Percentiles rank a stretch among this genome's conserved stretches.
Conservation (phyloP, 1,140 invertebrate species). For the Phthorimaea operculella region DNA sequence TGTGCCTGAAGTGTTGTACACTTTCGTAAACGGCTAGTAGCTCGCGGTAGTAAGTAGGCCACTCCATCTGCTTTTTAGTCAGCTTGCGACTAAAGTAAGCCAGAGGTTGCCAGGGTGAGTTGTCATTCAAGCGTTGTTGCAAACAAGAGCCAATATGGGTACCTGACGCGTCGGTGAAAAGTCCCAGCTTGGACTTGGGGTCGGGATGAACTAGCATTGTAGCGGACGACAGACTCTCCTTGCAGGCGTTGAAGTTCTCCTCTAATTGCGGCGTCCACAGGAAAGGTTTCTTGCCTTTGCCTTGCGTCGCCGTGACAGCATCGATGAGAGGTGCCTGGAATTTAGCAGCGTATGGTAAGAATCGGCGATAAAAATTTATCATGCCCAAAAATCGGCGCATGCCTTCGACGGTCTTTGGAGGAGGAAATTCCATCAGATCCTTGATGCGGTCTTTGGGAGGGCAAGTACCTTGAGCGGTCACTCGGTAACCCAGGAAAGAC, state of each 20-base stretch:
- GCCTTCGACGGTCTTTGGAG: constrained; percentile 4
- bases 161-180: constrained; percentile 46
- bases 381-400: constrained; percentile 7
- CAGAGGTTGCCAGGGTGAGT: constrained; percentile 25
- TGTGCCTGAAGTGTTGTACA: constrained; percentile 52
- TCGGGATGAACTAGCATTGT: constrained; percentile 25
- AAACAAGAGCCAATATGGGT: constrained; percentile 41
- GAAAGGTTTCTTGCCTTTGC: constrained; percentile 5
- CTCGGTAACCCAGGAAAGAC: constrained; percentile 4
- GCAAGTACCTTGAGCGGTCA: neutral
- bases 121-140: constrained; percentile 26
- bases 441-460: constrained; percentile 6
- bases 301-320: neutral
- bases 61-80: constrained; percentile 27
- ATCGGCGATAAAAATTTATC: constrained; percentile 11
- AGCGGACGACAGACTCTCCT: constrained; percentile 30
- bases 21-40: constrained; percentile 57
- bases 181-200: constrained; percentile 11
- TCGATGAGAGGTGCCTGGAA: constrained; percentile 9
- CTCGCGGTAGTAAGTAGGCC: constrained; percentile 37
- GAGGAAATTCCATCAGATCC: constrained; percentile 1
- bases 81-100: constrained; percentile 50
- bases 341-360: constrained; percentile 6
- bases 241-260: constrained; percentile 40
- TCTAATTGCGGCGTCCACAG: neutral